Base-by-base conservation (phyloP, 2,888 invertebrate species). In the Clostera curtula region DNA sequence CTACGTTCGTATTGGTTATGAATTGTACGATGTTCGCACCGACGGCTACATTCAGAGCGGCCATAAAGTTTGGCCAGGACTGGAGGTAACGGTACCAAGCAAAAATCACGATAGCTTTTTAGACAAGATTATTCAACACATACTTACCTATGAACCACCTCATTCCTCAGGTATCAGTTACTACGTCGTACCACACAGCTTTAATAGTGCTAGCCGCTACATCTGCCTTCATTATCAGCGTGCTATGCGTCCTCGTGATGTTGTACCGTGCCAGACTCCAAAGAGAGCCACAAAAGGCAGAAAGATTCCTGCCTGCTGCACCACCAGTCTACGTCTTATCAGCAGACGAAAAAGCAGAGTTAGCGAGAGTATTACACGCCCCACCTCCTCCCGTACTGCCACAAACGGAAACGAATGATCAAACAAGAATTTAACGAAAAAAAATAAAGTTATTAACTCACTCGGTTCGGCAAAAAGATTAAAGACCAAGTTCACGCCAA, bases 201-300 rank as follows among this genome's bases (percentile, higher is more conserved):
- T 83, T 93, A 10, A 89, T 93, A 46, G 91, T 93, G 8, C 80
- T 93, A 27, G 92, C 91, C 12, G 91, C 92, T 1, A 90, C 90
- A 4, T 92, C 93, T 3, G 92, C 93, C 1, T 93, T 93, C 56
- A 86, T 93, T 30, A 91, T 93, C 59, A 91, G 91, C 58, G 89
- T 92, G 10, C 82, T 93, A 10, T 88, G 91, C 13, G 88, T 93
- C 3, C 85, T 93, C 7, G 86, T 93, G 2, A 89, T 92, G 86
- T 71, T 93, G 7, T 93, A 93, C 63, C 87, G 91, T 6, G 85
- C 86, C 6, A 65, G 79, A 34, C 58, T 88, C 12, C 86, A 84
- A 41, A 49, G 83, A 6, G 82, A 85, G 30, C 77, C 79, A 2
- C 85, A 85, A 31, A 83, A 85, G 34, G 85, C 85, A 0, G 85